Conservation (phyloP, 1,140 invertebrate genomes). For the Marisa cornuarietis region DNA sequence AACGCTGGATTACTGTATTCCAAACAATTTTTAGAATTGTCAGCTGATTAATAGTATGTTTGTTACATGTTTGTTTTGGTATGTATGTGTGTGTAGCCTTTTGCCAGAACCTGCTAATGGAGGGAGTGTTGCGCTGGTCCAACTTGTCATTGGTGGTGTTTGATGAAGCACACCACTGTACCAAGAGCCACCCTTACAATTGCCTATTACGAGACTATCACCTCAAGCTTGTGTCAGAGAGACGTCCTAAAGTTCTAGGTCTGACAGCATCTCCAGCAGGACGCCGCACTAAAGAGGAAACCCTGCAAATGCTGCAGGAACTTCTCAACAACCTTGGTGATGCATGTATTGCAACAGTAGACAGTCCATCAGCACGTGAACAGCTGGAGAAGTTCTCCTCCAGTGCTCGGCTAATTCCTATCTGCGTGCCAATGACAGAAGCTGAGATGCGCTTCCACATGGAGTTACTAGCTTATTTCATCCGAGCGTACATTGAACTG, state of each 20-base stretch:
- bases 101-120: slow-evolving; percentile 50
- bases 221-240: not conserved
- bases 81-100: slow-evolving; percentile 41
- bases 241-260: slow-evolving; percentile 52
- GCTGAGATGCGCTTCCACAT: slow-evolving; percentile 37
- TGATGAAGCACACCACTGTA: slow-evolving; percentile 62
- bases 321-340: slow-evolving; percentile 49
- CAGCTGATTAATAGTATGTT: no score
- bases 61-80: not conserved
- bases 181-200: slow-evolving; percentile 56
- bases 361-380: slow-evolving; percentile 29
- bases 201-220: slow-evolving; percentile 40
- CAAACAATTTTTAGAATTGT: no score
- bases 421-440: slow-evolving; percentile 32
- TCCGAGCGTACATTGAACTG: slow-evolving; percentile 27
- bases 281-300: slow-evolving; percentile 40
- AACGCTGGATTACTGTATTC: no score
- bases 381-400: slow-evolving; percentile 44
- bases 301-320: slow-evolving; percentile 43
- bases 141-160: slow-evolving; percentile 57
- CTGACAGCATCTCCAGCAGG: slow-evolving; percentile 62
- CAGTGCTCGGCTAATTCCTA: slow-evolving; percentile 40
- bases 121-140: slow-evolving; percentile 47
- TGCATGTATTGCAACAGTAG: slow-evolving; percentile 43
- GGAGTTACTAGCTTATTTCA: slow-evolving; percentile 48